phyloP scores from a whole-genome alignment of 2,113 vertebrate genomes.

The Neotragus pygmaeus region DNA sequence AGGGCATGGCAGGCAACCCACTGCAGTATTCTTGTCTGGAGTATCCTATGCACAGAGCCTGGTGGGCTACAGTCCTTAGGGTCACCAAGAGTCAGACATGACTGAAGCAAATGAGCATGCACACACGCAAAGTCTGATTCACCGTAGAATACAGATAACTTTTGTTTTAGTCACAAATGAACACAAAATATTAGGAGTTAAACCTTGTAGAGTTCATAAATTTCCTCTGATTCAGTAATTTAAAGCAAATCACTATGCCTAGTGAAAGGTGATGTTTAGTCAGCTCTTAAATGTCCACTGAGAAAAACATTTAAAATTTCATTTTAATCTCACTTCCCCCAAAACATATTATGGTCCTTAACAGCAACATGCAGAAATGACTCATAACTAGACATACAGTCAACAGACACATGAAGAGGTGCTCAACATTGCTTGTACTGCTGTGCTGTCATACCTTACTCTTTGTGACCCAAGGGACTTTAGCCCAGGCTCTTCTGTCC shows the following conservation, averaged over 20 bases:
- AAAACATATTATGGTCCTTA: not conserved
- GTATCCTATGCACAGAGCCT: not conserved
- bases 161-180: conserved; percentile 15
- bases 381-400: not conserved
- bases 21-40: not conserved
- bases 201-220: not conserved
- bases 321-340: not conserved
- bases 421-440: not conserved
- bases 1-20: not conserved
- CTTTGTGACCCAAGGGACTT: not conserved
- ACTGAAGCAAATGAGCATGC: not conserved
- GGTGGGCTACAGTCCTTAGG: not conserved
- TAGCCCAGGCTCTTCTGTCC: not conserved
- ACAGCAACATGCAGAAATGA: not conserved
- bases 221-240: not conserved
- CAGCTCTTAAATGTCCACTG: not conserved
- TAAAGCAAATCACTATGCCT: not conserved
- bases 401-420: not conserved
- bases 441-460: not conserved
- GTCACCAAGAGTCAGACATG: not conserved
- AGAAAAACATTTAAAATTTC: not conserved
- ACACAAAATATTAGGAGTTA: not conserved
- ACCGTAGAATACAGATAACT: not conserved
- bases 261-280: not conserved
- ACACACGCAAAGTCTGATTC: not conserved